Evolutionary conservation across 2,888 invertebrate species (phyloP).

Genomic region (Sesia apiformis): DNA sequence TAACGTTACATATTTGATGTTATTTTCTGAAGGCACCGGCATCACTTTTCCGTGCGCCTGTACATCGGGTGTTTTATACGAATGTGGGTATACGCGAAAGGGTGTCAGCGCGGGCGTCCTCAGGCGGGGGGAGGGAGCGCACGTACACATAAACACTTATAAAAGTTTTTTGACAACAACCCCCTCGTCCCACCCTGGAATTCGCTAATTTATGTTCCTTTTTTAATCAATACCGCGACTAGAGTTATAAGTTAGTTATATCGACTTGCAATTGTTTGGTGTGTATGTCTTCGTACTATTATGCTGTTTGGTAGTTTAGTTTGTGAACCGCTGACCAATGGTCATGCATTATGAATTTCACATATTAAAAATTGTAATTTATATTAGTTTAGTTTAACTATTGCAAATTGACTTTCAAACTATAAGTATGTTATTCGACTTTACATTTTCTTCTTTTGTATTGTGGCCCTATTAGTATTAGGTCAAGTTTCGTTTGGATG

Average conservation of each 20-base stretch:
- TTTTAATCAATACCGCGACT: slow-evolving; percentile 69
- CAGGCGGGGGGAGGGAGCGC: slow-evolving; percentile 27
- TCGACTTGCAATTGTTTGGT: slow-evolving; percentile 16
- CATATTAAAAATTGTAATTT: no score
- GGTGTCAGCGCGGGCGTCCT: slow-evolving; percentile 47
- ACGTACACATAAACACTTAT: slow-evolving; percentile 73
- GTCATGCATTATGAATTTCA: no score
- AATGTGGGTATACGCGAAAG: slow-evolving; percentile 73
- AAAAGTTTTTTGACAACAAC: slow-evolving; percentile 74
- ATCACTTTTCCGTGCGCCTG: slow-evolving; percentile 19
- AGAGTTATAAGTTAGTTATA: slow-evolving; percentile 39
- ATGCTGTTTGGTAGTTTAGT: no score
- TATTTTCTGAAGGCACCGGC: background rate
- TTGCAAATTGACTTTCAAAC: no score
- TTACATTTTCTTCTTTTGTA: no score
- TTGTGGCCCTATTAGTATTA: no score
- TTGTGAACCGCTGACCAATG: no score
- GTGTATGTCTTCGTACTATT: no score
- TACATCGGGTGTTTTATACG: slow-evolving; percentile 55
- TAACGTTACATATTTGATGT: no score
- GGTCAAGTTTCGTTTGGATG: no score
- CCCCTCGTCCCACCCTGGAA: slow-evolving; percentile 47
- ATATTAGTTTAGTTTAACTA: no score
- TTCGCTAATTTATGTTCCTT: slow-evolving; percentile 75
- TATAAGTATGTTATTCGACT: no score